phyloP scores from a whole-genome alignment of 2,888 invertebrate species.

The Uropetala carovei region DNA sequence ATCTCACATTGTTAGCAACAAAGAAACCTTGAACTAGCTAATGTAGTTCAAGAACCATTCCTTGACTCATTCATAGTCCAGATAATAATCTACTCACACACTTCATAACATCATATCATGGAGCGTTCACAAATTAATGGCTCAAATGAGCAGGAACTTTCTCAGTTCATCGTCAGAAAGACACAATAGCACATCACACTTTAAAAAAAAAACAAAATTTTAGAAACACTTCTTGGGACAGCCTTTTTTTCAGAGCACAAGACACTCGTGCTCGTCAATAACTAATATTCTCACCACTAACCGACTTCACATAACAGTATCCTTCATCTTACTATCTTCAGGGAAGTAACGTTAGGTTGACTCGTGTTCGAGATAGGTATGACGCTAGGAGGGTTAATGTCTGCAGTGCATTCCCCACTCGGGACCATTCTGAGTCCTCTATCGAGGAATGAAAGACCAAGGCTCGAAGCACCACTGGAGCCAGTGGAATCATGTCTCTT shows the following conservation, averaged over 20 bases:
- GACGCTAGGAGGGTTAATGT: neutral
- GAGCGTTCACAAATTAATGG: constrained; percentile 51
- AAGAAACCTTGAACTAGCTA: constrained; percentile 23
- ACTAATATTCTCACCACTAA: neutral
- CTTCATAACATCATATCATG: constrained; percentile 30
- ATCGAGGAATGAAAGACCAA: constrained; percentile 68
- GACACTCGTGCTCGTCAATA: neutral
- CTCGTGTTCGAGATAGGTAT: constrained; percentile 50
- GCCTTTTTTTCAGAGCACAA: constrained; percentile 38
- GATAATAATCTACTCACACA: neutral
- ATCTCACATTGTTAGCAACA: constrained; percentile 21
- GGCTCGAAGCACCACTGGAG: constrained; percentile 70
- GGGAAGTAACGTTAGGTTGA: constrained; percentile 27
- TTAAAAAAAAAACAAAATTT: constrained; percentile 15
- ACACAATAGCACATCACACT: constrained; percentile 60
- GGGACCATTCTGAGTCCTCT: constrained; percentile 53
- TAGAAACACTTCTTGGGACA: constrained; percentile 27
- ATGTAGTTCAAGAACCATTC: neutral
- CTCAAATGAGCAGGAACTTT: constrained; percentile 64
- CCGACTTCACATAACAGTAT: neutral
- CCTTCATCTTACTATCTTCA: constrained; percentile 54
- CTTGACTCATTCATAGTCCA: constrained; percentile 34
- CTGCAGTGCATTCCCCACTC: constrained; percentile 40
- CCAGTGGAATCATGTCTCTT: constrained; percentile 65
- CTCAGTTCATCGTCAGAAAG: constrained; percentile 60